A percentile compares a stretch with the other conserved stretches of the same genome.
phyloP scores from a whole-genome alignment of 2,888 invertebrate genomes.

The Fabriciana adippe region DNA sequence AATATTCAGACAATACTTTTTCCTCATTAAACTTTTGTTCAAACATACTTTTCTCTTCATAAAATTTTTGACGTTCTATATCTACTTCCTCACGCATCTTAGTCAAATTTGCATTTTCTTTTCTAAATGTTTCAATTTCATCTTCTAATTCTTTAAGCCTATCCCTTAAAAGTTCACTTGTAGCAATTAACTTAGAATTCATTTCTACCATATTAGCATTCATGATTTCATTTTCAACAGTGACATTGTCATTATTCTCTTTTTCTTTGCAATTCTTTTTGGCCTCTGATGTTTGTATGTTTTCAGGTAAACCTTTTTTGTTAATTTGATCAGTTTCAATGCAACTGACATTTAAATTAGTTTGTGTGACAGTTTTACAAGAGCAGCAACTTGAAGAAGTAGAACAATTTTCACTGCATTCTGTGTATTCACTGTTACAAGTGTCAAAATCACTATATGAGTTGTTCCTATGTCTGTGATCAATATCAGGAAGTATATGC shows the following conservation, averaged over 20 bases:
- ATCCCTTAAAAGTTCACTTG: constrained; percentile 82
- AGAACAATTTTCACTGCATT: constrained; percentile 63
- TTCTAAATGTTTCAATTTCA: constrained; percentile 81
- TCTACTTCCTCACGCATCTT: constrained; percentile 84
- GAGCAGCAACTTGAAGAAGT: constrained; percentile 69
- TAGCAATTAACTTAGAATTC: constrained; percentile 76
- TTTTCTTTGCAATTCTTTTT: constrained; percentile 46
- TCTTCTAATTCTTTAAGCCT: constrained; percentile 85
- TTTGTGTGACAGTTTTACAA: constrained; percentile 63
- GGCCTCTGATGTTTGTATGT: constrained; percentile 27
- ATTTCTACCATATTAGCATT: constrained; percentile 71
- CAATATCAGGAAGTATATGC: constrained; percentile 60
- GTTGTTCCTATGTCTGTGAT: constrained; percentile 47
- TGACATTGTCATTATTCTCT: constrained; percentile 57
- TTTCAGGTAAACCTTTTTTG: constrained; percentile 41
- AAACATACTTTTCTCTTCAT: constrained; percentile 82
- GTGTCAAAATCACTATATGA: constrained; percentile 59
- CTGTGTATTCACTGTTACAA: constrained; percentile 62
- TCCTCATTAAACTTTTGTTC: constrained; percentile 85
- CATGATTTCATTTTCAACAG: constrained; percentile 54
- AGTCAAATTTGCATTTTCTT: constrained; percentile 74
- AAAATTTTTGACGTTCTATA: constrained; percentile 82
- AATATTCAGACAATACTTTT: constrained; percentile 84
- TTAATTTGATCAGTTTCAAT: constrained; percentile 40
- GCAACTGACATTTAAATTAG: constrained; percentile 35